Conservation (phyloP, 2,797 vertebrate species). For the Periophthalmus magnuspinnatus region DNA sequence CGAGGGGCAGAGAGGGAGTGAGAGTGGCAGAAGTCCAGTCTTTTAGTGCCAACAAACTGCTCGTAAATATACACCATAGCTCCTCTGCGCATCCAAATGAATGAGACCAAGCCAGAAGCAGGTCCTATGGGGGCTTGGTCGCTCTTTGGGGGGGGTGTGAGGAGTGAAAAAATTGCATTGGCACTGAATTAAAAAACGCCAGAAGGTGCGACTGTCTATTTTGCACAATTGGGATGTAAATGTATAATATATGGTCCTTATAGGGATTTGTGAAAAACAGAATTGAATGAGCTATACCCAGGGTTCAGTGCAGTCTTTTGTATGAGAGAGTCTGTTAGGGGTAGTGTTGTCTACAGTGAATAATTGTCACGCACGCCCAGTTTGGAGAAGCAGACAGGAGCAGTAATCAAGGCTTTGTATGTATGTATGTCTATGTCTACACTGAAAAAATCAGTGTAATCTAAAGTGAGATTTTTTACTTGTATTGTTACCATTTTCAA, state of each 20-base stretch:
- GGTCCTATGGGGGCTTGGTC: conserved; percentile 51
- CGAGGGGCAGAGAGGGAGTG: conserved; percentile 19
- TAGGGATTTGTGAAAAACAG: background rate
- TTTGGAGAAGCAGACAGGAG: background rate
- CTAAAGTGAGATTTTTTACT: background rate
- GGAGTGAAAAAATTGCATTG: conserved; percentile 57
- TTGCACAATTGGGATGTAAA: conserved; percentile 4
- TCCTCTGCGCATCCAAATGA: conserved; percentile 25
- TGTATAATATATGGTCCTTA: conserved; percentile 5
- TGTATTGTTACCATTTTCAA: too few species aligned
- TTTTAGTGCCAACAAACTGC: conserved; percentile 42
- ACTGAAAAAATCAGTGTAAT: background rate
- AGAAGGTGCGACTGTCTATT: conserved; percentile 45
- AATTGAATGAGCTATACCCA: background rate
- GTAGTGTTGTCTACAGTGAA: background rate
- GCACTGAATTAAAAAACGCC: conserved; percentile 45
- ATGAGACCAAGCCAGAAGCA: conserved; percentile 43
- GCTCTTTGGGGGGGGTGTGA: conserved; percentile 44
- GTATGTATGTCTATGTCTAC: background rate
- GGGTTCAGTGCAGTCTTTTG: background rate
- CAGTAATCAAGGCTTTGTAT: background rate
- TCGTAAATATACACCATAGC: conserved; percentile 56
- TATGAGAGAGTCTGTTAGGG: background rate
- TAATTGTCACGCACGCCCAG: conserved; percentile 7
- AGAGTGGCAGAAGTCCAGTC: conserved; percentile 52